These are phyloP conservation scores for Novumbra hubbsi DNA, from an alignment of 2,797 vertebrate genomes.

Conservation along the genomic window DNA sequence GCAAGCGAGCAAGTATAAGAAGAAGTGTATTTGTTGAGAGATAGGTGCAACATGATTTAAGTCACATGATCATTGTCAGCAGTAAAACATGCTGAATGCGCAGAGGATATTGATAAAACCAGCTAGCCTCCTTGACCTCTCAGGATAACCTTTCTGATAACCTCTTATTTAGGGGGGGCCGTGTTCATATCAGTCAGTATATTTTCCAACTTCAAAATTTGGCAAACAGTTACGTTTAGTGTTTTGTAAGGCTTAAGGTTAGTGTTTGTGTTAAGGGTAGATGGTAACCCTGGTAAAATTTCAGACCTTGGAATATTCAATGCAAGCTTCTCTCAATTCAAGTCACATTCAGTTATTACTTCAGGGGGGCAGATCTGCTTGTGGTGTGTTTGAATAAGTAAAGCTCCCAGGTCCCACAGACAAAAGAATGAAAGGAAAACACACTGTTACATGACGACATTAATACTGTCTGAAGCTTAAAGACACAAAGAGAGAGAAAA, in stretches of 20 bases:
- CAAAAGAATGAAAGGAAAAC: background rate
- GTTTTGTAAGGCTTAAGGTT: no score
- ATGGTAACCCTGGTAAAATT: no score
- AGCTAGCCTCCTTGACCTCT: conserved; percentile 41
- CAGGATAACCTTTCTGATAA: conserved; percentile 26
- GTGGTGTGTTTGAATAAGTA: no score
- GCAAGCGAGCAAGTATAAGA: background rate
- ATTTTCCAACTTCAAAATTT: no score
- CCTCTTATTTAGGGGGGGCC: conserved; percentile 11
- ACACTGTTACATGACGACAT: conserved; percentile 19
- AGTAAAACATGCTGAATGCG: conserved; percentile 60
- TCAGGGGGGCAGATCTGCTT: no score
- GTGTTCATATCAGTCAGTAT: background rate
- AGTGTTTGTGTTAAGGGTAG: no score
- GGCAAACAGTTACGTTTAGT: no score
- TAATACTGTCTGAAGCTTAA: conserved; percentile 31
- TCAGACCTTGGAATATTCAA: no score
- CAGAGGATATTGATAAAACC: conserved; percentile 62
- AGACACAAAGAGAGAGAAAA: conserved; percentile 28
- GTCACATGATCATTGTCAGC: conserved; percentile 47
- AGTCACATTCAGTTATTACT: no score
- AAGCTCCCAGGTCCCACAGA: background rate
- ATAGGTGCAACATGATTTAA: conserved; percentile 59
- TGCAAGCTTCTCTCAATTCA: no score
- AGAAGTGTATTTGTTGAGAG: conserved; percentile 12